Conservation (phyloP, 2,113 vertebrate genomes). For the Paralichthys olivaceus region DNA sequence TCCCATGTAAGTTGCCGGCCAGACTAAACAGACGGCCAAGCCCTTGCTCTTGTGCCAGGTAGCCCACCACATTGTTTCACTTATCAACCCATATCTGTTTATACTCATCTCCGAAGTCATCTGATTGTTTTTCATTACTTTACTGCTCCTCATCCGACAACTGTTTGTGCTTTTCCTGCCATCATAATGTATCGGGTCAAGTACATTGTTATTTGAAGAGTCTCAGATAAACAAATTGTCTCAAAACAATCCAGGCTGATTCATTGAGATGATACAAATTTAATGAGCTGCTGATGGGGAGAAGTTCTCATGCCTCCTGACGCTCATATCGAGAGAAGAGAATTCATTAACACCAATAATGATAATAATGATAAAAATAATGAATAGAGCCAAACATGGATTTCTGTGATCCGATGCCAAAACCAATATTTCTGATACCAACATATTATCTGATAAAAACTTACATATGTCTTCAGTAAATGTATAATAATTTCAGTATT, state of each 20-base stretch:
- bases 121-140: conserved; percentile 50
- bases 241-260: conserved; percentile 52
- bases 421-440: no score
- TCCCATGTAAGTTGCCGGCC: neutral
- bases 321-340: neutral
- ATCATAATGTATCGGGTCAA: conserved; percentile 36
- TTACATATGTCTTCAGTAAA: no score
- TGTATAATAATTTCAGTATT: no score
- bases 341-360: neutral
- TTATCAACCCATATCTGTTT: conserved; percentile 64
- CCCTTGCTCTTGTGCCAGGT: conserved; percentile 42
- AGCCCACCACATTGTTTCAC: conserved; percentile 55
- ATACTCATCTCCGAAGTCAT: conserved; percentile 36
- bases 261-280: conserved; percentile 41
- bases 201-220: conserved; percentile 55
- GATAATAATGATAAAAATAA: neutral
- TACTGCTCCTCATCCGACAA: conserved; percentile 64
- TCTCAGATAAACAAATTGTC: conserved; percentile 55
- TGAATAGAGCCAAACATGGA: no score
- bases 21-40: conserved; percentile 41
- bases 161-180: conserved; percentile 66
- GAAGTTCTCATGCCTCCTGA: conserved; percentile 32
- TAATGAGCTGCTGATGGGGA: conserved; percentile 20
- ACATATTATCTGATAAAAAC: no score
- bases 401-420: no score